Evolutionary conservation across 2,797 vertebrate species (phyloP), one percentile per base, ranked within the genome.

Genomic region (Spizella passerina): DNA sequence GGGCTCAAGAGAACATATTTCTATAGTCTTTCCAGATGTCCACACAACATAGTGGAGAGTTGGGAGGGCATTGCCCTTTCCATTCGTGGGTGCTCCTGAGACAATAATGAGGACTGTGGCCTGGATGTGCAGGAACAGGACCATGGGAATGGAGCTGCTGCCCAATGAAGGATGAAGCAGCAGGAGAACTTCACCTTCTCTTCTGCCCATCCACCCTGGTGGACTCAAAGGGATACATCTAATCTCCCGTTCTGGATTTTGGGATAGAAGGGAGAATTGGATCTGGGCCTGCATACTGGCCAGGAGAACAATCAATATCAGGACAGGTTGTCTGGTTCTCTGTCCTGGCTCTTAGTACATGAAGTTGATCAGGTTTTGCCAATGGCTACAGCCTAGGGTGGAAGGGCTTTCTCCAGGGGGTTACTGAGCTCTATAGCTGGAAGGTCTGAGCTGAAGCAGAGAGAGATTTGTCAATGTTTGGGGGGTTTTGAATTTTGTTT

Each of bases 11-110:
- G 68, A 68, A 52, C 38, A 5, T 50, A 72, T 57, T 95, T 82
- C 68, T 44, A 27, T 34, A 53, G 81, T 43, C 78, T 73, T 93
- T 92, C 93, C 83, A 86, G 81, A 79, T 95, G 78, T 92, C 64
- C 64, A 57, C 71, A 47, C 60, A 53, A 71, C 85, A 82, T 16
- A 66, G 26, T 3, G 56, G 68, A 88, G 73, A 71, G 64, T 6
- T 80, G 56, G 49, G 83, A 83, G 50, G 81, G 15, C 12, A 6
- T 34, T 43, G 46, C 41, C 0, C 0, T n/a, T 82, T 72, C 55
- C 49, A 44, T 38, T 12, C 39, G 2, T 78, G 82, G 46, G 64
- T 71, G 30, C 84, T 95, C 82, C 89, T 87, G 79, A 53, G 71
- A 32, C 0, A 12, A 0, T 26, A 52, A 23, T 0, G 4, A 55